Base-by-base conservation (phyloP, 1,140 invertebrate species). In the Dolichoris vasculosae region DNA sequence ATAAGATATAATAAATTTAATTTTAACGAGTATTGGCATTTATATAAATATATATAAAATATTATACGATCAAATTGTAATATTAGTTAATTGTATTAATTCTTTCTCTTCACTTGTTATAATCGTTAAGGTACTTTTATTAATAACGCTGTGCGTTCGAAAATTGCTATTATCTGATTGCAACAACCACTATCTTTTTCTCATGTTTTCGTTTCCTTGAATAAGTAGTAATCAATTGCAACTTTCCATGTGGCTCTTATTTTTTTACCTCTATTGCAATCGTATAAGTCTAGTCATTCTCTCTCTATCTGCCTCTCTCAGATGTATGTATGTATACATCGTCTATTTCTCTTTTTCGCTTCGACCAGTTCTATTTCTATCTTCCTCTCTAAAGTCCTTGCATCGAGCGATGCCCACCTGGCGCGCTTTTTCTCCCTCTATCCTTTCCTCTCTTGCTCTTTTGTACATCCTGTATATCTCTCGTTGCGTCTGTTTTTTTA, bases 391-490 rank as follows among this genome's bases (percentile, higher is more conserved):
- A 76, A 76, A 76, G 51, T n/a, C 20, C 46, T n/a, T 23, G 46
- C 76, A 63, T 59, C 76, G 15, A 30, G 30, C 71, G 75, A 79
- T 79, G 63, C 83, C 75, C 83, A 84, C 83, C 83, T 84, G 83
- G 83, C 83, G 48, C 46, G 79, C 38, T 40, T 43, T 15, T 43
- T 76, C 51, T 73, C 51, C 40, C 23, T 82, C 77, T 73, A 64
- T 64, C 64, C 23, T 76, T 77, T 63, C 63, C 32, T 43, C 69
- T 77, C 43, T 71, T 48, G 43, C 38, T 76, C 81, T 84, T 86
- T 79, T 85, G 26, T 85, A 80, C 78, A 43, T 79, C 83, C n/a
- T 20, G 11, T 55, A 35, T 73, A 73, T 51, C 46, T 81, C 35
- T 73, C 32, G 32, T 46, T 59, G n/a, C 64, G 40, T 67, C 55